Conservation (phyloP, 2,888 invertebrate species). For the Nomada goodeniana region DNA sequence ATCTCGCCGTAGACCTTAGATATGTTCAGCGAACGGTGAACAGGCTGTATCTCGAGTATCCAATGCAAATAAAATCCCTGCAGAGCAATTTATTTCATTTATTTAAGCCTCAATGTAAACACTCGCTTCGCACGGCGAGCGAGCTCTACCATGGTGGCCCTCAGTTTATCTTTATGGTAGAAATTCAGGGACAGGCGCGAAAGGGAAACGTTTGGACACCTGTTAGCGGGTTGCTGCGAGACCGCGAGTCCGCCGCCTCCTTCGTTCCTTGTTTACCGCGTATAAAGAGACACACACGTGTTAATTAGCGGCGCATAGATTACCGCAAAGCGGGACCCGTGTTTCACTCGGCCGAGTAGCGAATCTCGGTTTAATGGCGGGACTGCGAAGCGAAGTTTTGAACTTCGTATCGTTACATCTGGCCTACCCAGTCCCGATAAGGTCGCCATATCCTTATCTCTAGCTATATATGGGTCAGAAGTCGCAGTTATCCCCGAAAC, state of each 20-base stretch:
- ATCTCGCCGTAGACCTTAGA: slow-evolving; percentile 48
- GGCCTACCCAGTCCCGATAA: background rate
- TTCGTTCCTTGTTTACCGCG: background rate
- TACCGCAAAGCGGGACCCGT: background rate
- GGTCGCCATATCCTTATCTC: background rate
- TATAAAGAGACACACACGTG: slow-evolving; percentile 10
- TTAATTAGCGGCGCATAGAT: slow-evolving; percentile 24
- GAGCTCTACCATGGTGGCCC: no score
- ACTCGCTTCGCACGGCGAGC: no score
- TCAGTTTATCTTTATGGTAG: no score
- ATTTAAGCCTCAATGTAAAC: no score
- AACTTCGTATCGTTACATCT: slow-evolving; percentile 5
- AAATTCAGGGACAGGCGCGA: background rate
- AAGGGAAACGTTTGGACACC: background rate
- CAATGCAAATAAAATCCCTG: no score
- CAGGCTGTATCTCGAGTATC: background rate
- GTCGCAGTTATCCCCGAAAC: background rate
- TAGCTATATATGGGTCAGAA: background rate
- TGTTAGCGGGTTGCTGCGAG: slow-evolving; percentile 11
- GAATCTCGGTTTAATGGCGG: background rate
- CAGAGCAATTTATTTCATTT: no score
- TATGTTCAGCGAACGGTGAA: slow-evolving; percentile 6
- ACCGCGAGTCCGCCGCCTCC: background rate
- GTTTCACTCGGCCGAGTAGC: slow-evolving; percentile 16
- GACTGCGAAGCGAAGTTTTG: background rate